A percentile compares a stretch with the other conserved stretches of the same genome.
phyloP scores from a whole-genome alignment of 2,113 vertebrate species.

The Morone chrysops region DNA sequence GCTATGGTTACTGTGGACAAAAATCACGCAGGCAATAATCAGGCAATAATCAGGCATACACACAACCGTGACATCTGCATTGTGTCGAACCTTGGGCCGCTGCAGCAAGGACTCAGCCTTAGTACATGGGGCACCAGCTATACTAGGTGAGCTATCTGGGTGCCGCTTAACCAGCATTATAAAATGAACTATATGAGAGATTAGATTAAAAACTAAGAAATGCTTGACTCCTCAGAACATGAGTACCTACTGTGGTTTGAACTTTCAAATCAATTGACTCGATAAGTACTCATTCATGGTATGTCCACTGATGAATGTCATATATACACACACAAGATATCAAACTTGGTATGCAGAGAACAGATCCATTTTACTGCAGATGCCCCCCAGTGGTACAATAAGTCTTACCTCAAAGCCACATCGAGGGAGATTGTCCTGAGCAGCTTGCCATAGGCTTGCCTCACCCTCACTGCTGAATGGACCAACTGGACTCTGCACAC shows the following conservation, averaged over 20 bases:
- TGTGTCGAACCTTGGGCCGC: neutral
- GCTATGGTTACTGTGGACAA: slow-evolving; percentile 87
- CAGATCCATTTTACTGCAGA: neutral
- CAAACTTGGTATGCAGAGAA: neutral
- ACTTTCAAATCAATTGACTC: neutral
- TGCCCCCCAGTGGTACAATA: neutral
- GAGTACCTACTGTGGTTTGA: neutral
- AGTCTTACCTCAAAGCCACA: slow-evolving; percentile 90
- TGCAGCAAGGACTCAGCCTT: too few relatives aligned
- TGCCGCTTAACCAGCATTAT: neutral
- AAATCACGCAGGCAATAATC: neutral
- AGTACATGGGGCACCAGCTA: too few relatives aligned
- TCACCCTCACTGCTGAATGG: slow-evolving; percentile 90
- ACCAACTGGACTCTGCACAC: slow-evolving; percentile 95
- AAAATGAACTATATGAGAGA: neutral
- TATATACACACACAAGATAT: neutral
- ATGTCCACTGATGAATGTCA: neutral
- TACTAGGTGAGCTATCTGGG: too few relatives aligned
- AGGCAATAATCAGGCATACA: neutral
- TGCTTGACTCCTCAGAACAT: neutral
- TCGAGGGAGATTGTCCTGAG: slow-evolving; percentile 93
- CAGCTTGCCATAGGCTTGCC: slow-evolving; percentile 95
- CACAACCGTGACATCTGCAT: neutral
- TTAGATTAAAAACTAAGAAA: neutral
- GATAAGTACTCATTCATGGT: neutral